phyloP scores from a whole-genome alignment of 2,797 vertebrate species.

The Dryobates pubescens region DNA sequence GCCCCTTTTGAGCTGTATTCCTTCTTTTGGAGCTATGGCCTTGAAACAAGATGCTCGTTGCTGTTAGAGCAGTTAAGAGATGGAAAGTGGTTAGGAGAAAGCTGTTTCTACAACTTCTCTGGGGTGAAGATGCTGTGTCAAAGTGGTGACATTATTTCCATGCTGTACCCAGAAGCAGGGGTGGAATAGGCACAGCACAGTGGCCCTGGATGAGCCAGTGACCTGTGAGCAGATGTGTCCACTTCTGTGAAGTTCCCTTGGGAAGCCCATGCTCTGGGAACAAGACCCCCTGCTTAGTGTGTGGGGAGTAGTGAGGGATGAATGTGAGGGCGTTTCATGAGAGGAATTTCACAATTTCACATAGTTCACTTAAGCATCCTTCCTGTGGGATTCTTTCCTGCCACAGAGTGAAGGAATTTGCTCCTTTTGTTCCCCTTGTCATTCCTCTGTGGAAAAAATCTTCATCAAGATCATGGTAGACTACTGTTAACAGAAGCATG shows the following conservation, averaged over 20 bases:
- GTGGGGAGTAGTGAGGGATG: not conserved
- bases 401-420: conserved; percentile 23
- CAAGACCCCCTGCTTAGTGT: conserved; percentile 34
- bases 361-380: conserved; percentile 30
- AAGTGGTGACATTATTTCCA: not conserved
- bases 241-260: not conserved
- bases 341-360: conserved; percentile 61
- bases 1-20: not conserved
- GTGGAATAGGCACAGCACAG: not conserved
- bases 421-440: conserved; percentile 55
- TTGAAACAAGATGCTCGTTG: not conserved
- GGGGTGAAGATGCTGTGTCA: not conserved
- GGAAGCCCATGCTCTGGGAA: conserved; percentile 44
- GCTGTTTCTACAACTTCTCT: not conserved
- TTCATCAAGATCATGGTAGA: conserved; percentile 1
- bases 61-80: not conserved
- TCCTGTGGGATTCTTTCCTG: conserved; percentile 67
- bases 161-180: accelerated
- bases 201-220: not conserved
- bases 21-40: not conserved
- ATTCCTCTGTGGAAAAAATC: conserved; percentile 31
- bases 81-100: not conserved
- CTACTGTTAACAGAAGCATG: conserved; percentile 26
- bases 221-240: conserved; percentile 6
- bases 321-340: conserved; percentile 45